Percentiles rank a stretch among this genome's conserved stretches.
These are phyloP conservation scores for Cavia porcellus DNA, from an alignment of 2,113 vertebrate genomes.

Conservation along the genomic window DNA sequence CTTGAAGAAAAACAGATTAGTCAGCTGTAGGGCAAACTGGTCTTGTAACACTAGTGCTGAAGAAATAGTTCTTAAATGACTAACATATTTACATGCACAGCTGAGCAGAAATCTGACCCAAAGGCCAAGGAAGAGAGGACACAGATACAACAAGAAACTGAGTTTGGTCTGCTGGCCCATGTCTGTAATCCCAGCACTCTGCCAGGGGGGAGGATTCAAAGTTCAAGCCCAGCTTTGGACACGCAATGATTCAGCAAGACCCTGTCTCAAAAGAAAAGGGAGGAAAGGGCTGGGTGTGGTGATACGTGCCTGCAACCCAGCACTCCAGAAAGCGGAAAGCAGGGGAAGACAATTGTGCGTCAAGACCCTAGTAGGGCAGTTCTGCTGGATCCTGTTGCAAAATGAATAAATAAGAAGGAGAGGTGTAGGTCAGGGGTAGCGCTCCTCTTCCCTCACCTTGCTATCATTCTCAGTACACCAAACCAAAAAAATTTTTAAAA, in stretches of 20 bases:
- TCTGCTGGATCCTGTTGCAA: not conserved
- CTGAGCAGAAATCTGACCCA: not conserved
- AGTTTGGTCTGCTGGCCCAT: not conserved
- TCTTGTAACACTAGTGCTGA: not conserved
- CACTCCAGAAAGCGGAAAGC: not conserved
- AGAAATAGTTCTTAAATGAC: not conserved
- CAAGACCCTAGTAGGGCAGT: not conserved
- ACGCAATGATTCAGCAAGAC: not conserved
- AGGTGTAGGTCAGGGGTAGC: not conserved
- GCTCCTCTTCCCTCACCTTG: too few species aligned
- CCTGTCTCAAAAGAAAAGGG: not conserved
- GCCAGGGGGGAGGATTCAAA: not conserved
- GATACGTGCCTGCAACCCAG: not conserved
- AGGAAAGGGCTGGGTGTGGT: not conserved
- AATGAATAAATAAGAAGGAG: not conserved
- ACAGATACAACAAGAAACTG: not conserved
- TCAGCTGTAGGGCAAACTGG: not conserved
- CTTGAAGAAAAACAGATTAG: not conserved
- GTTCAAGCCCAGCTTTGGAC: not conserved
- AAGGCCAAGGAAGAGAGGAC: not conserved
- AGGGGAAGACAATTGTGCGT: not conserved
- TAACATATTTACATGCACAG: not conserved
- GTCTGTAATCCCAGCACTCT: not conserved
- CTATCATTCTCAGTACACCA: not conserved
- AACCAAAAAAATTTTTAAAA: not conserved